Conservation (phyloP, 2,888 invertebrate species). For the Gymnoscelis rufifasciata region DNA sequence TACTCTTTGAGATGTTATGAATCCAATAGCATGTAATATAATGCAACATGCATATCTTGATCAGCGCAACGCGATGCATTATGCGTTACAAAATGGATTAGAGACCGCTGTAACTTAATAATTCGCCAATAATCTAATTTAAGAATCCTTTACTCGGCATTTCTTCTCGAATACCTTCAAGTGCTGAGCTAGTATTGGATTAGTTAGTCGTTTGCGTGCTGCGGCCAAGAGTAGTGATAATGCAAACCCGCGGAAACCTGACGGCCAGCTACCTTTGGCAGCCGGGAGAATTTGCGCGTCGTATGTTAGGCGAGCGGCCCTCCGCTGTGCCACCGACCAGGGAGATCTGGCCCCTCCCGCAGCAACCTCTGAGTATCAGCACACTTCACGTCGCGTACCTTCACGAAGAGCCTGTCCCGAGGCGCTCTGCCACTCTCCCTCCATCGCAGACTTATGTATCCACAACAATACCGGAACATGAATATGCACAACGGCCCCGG, state of each 20-base stretch:
- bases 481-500: constrained; percentile 39
- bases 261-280: constrained; percentile 73
- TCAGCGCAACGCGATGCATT: constrained; percentile 1
- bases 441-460: constrained; percentile 50
- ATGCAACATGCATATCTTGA: not conserved
- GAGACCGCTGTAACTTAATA: constrained; percentile 37
- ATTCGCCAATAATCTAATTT: constrained; percentile 59
- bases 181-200: constrained; percentile 70
- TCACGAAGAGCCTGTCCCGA: constrained; percentile 55
- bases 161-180: constrained; percentile 62
- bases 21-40: too few relatives aligned
- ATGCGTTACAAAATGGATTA: constrained; percentile 28
- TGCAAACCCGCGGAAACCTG: constrained; percentile 71
- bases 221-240: constrained; percentile 52
- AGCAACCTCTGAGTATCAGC: constrained; percentile 66
- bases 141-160: constrained; percentile 48
- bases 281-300: constrained; percentile 68
- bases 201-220: constrained; percentile 52
- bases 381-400: constrained; percentile 68
- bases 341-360: constrained; percentile 63
- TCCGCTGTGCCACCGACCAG: constrained; percentile 68
- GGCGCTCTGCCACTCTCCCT: constrained; percentile 57
- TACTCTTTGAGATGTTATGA: too few relatives aligned
- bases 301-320: constrained; percentile 68
- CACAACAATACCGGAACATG: constrained; percentile 41